Percentiles rank a stretch among this genome's conserved stretches.
Evolutionary conservation across 1,140 invertebrate species (phyloP).

Genomic region (Drosophila subobscura): DNA sequence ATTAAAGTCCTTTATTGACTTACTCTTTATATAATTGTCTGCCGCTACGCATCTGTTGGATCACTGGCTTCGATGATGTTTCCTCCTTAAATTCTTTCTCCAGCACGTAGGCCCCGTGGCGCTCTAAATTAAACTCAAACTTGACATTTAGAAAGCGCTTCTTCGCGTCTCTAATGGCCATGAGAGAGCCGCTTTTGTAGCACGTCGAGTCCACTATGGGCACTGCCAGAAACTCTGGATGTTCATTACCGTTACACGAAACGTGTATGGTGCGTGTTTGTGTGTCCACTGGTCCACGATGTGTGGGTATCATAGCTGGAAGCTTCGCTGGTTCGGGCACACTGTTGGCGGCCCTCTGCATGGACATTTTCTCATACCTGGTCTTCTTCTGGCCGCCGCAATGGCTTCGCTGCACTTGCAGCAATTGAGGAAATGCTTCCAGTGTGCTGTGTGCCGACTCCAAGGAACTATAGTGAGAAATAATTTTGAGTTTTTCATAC

Average conservation of each 20-base stretch:
- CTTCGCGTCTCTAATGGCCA: slow-evolving; percentile 31
- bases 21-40: slow-evolving; percentile 12
- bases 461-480: slow-evolving; percentile 24
- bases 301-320: background rate
- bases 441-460: slow-evolving; percentile 37
- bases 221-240: slow-evolving; percentile 28
- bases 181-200: slow-evolving; percentile 44
- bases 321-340: too few species aligned
- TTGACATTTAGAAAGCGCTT: slow-evolving; percentile 48
- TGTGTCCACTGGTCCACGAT: slow-evolving; percentile 19
- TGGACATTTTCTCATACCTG: too few species aligned
- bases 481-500: too few species aligned
- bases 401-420: slow-evolving; percentile 9
- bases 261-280: slow-evolving; percentile 22
- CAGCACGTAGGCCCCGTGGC: slow-evolving; percentile 22
- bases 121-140: slow-evolving; percentile 52
- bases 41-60: slow-evolving; percentile 33
- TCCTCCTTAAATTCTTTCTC: background rate
- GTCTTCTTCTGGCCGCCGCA: background rate
- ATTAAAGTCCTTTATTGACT: background rate
- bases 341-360: too few species aligned
- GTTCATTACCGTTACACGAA: slow-evolving; percentile 16
- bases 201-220: slow-evolving; percentile 20
- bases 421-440: slow-evolving; percentile 26
- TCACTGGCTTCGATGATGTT: background rate